Conservation (phyloP, 2,113 vertebrate species). For the Strix aluco region DNA sequence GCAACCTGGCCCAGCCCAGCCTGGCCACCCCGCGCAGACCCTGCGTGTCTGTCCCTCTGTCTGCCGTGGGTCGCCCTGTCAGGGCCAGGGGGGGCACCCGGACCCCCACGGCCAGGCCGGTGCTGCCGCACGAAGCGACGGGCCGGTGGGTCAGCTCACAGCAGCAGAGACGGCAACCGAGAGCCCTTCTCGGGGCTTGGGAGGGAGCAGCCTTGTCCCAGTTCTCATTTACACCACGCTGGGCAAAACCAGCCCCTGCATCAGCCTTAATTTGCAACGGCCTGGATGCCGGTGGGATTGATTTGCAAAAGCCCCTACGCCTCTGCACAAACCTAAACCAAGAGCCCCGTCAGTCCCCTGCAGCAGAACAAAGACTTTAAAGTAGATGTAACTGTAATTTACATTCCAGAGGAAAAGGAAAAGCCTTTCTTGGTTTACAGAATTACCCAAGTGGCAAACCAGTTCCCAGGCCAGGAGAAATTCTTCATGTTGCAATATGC, state of each 20-base stretch:
- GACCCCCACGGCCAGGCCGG: fast-evolving
- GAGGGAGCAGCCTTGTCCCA: not conserved
- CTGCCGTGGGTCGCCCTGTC: fast-evolving
- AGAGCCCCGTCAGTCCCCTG: not conserved
- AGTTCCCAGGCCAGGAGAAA: conserved; percentile 42
- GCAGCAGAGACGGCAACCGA: fast-evolving
- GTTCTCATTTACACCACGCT: fast-evolving
- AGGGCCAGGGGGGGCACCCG: fast-evolving
- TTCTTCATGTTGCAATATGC: not conserved
- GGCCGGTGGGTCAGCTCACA: not conserved
- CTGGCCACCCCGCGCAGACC: not conserved
- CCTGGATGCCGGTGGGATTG: not conserved
- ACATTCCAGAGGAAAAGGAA: conserved; percentile 27
- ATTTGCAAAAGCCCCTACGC: not conserved
- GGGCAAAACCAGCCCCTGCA: not conserved
- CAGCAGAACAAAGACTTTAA: conserved; percentile 14
- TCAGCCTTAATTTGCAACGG: fast-evolving
- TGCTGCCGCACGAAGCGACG: fast-evolving
- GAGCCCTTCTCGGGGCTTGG: not conserved
- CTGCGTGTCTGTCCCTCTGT: fast-evolving
- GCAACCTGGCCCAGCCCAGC: not conserved
- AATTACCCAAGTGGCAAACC: conserved; percentile 47
- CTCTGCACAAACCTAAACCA: not conserved
- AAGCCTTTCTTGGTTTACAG: conserved; percentile 4
- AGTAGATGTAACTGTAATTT: not conserved